These are phyloP conservation scores for Leptinotarsa tumamoca DNA, from an alignment of 2,888 invertebrate genomes.

Conservation along the genomic window DNA sequence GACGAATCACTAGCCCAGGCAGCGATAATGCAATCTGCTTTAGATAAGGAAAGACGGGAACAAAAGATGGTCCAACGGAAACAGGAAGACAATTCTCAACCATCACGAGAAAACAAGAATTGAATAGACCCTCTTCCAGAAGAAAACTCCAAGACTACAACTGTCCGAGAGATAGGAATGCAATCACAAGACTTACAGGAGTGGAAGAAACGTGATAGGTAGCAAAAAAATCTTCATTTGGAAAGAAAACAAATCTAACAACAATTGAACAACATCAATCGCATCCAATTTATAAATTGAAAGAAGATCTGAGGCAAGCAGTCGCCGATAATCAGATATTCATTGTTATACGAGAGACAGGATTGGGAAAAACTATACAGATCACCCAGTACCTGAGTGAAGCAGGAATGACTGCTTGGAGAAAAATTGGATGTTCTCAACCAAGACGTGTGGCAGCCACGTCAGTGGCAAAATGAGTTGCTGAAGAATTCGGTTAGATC, in stretches of 20 bases:
- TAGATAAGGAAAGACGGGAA: constrained; percentile 97
- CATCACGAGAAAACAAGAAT: constrained; percentile 87
- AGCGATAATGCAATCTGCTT: constrained; percentile 99
- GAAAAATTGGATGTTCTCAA: constrained; percentile 94
- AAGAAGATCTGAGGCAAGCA: constrained; percentile 94
- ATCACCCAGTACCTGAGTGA: constrained; percentile 98
- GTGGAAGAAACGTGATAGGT: constrained; percentile 98
- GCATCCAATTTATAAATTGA: constrained; percentile 95
- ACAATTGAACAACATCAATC: constrained; percentile 96
- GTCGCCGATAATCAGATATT: constrained; percentile 96
- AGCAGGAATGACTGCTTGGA: constrained; percentile 91
- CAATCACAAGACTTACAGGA: constrained; percentile 94
- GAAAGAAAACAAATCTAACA: constrained; percentile 94
- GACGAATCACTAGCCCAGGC: constrained; percentile 99
- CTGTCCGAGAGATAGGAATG: constrained; percentile 85
- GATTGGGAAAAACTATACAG: constrained; percentile 98
- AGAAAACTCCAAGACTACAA: constrained; percentile 64
- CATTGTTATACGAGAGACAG: constrained; percentile 99
- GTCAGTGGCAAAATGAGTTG: constrained; percentile 98
- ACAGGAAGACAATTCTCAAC: constrained; percentile 88
- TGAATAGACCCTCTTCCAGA: constrained; percentile 98
- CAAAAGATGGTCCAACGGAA: constrained; percentile 95
- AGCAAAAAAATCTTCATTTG: constrained; percentile 97
- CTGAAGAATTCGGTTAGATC: constrained; percentile 97
- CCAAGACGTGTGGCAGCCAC: constrained; percentile 95